Percentiles rank a stretch among this genome's conserved stretches.
Evolutionary conservation across 1,140 invertebrate genomes (phyloP).

Genomic region (Tetragonula clypearis): DNA sequence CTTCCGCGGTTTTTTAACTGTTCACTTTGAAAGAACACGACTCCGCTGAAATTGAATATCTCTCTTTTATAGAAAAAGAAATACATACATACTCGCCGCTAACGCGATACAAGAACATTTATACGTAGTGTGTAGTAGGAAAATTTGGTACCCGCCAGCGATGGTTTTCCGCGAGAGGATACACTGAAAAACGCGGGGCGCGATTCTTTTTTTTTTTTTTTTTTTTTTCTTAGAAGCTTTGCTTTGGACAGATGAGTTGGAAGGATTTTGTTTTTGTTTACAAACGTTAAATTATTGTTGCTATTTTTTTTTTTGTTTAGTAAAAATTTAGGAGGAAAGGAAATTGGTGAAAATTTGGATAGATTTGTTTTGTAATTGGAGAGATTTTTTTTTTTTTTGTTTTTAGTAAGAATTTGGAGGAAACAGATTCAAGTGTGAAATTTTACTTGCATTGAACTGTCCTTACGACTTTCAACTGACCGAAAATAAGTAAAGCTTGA

Average conservation of each 20-base stretch:
- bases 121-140: neutral
- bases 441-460: neutral
- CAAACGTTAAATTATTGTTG: too few species aligned
- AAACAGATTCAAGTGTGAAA: neutral
- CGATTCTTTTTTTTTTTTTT: neutral
- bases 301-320: too few species aligned
- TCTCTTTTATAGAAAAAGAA: neutral
- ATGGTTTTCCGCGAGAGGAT: neutral
- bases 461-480: too few species aligned
- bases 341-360: neutral
- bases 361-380: neutral
- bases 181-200: neutral
- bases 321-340: too few species aligned
- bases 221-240: too few species aligned
- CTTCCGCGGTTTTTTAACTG: neutral
- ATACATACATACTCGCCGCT: neutral
- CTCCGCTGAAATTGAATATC: neutral
- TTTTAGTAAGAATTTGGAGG: neutral
- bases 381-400: neutral
- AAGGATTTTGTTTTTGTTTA: too few species aligned
- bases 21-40: neutral
- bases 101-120: neutral
- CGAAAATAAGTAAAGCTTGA: too few species aligned
- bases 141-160: neutral
- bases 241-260: too few species aligned